Conservation (phyloP, 2,888 invertebrate genomes). For the Hyles lineata region DNA sequence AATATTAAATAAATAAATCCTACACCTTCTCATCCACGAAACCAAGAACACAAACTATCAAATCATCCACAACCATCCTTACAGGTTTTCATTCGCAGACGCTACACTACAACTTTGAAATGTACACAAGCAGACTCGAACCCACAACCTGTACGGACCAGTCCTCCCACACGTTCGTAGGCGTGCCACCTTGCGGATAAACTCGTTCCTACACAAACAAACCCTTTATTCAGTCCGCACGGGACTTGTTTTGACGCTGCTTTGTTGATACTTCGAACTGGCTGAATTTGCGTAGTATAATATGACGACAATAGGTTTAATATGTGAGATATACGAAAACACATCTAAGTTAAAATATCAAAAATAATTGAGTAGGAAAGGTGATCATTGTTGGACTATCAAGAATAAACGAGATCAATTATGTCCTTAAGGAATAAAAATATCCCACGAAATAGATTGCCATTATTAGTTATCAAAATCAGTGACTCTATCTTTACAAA, state of each 20-base stretch:
- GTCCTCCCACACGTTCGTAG: conserved; percentile 42
- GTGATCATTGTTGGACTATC: no score
- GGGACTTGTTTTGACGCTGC: conserved; percentile 26
- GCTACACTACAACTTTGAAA: conserved; percentile 24
- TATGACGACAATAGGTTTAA: no score
- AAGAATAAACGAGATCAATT: no score
- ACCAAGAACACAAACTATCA: not conserved
- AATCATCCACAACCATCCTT: not conserved
- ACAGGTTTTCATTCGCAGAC: conserved; percentile 1
- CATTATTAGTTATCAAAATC: no score
- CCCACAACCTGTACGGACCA: conserved; percentile 41
- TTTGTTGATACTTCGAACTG: conserved; percentile 5
- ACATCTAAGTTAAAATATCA: no score
- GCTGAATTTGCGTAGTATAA: not conserved
- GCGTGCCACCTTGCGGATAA: conserved; percentile 42
- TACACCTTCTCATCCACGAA: no score
- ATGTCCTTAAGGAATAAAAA: no score
- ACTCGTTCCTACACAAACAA: conserved; percentile 32
- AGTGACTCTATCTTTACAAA: no score
- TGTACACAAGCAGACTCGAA: conserved; percentile 34
- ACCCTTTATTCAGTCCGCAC: conserved; percentile 25
- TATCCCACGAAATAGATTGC: no score
- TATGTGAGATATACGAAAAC: no score
- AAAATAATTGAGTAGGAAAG: no score
- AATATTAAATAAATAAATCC: no score